A percentile compares a stretch with the other conserved stretches of the same genome.
These are phyloP conservation scores for Dicaeum eximium DNA, from an alignment of 2,113 vertebrate species.

Conservation along the genomic window DNA sequence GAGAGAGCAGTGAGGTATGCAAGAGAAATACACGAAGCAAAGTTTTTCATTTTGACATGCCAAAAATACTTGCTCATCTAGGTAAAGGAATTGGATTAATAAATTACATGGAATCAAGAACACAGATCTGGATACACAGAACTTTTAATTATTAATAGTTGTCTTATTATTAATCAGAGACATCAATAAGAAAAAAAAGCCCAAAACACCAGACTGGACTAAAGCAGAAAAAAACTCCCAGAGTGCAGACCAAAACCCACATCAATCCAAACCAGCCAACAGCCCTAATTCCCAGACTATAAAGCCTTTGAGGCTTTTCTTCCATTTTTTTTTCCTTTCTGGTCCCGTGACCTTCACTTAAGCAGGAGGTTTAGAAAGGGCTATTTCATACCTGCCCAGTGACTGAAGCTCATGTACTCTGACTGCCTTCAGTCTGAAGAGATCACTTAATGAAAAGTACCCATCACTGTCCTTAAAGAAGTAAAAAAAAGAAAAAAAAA, in stretches of 20 bases:
- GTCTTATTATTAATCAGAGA: not conserved
- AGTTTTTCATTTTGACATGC: not conserved
- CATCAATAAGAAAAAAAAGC: not conserved
- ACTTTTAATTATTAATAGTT: not conserved
- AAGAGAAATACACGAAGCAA: not conserved
- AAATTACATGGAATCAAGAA: not conserved
- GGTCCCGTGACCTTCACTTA: not conserved
- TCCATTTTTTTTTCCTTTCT: not conserved
- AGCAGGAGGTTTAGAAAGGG: not conserved
- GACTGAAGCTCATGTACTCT: accelerated
- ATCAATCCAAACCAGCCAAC: not conserved
- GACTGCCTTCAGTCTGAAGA: not conserved
- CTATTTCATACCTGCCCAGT: not conserved
- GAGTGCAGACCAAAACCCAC: not conserved
- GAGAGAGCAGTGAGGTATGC: not conserved
- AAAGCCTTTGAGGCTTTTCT: not conserved
- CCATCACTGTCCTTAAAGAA: not conserved
- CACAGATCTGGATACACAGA: not conserved
- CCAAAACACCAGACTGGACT: not conserved
- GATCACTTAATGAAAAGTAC: not conserved
- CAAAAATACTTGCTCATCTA: not conserved
- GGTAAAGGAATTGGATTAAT: not conserved
- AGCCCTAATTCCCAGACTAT: not conserved
- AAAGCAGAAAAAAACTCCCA: not conserved
- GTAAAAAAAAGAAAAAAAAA: not conserved